Evolutionary conservation across 1,140 invertebrate species (phyloP).

Genomic region (Heliconius hermathena): DNA sequence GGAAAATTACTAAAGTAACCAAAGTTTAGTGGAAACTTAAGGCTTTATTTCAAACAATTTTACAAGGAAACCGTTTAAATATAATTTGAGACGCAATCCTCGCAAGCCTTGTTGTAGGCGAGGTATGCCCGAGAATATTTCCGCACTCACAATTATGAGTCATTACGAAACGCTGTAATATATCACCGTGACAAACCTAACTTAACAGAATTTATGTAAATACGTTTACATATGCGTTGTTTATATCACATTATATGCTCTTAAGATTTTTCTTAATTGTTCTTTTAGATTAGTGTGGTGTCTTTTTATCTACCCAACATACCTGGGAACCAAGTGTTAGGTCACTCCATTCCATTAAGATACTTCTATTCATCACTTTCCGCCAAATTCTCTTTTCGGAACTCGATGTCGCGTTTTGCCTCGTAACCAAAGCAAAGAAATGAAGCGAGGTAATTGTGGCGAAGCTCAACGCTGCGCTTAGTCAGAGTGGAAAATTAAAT

Average conservation of each 20-base stretch:
- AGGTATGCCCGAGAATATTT: slow-evolving; percentile 16
- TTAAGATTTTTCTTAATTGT: no score
- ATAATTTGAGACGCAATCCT: slow-evolving; percentile 15
- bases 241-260: neutral
- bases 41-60: slow-evolving; percentile 3
- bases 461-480: no score
- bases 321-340: no score
- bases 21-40: slow-evolving; percentile 3
- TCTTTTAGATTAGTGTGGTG: no score
- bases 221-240: neutral
- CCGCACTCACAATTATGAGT: slow-evolving; percentile 29
- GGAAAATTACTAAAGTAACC: slow-evolving; percentile 5
- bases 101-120: slow-evolving; percentile 5
- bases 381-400: no score
- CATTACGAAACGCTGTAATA: slow-evolving; percentile 17
- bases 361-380: no score
- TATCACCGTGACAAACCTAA: slow-evolving; percentile 20
- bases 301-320: no score
- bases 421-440: no score
- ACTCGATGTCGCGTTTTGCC: no score
- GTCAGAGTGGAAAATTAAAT: no score
- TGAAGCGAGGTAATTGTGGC: no score
- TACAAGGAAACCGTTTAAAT: slow-evolving; percentile 10
- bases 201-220: neutral
- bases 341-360: no score